phyloP scores from a whole-genome alignment of 2,113 vertebrate species.

The Amia ocellicauda region DNA sequence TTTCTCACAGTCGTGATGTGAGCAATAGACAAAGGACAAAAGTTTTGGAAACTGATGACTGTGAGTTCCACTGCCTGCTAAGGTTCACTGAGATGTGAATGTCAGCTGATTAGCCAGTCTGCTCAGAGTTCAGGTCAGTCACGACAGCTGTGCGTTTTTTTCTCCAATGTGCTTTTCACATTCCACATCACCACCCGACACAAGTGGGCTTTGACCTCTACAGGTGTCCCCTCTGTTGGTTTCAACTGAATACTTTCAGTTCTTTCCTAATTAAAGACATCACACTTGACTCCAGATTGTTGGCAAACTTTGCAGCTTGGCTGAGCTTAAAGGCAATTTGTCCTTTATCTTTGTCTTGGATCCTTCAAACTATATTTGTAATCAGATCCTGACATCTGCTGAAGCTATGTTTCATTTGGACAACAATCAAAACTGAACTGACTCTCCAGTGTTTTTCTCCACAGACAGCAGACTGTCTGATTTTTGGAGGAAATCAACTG shows the following conservation, averaged over 20 bases:
- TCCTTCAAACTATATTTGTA: conserved; percentile 4
- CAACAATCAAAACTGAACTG: too few species aligned
- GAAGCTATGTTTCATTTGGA: too few species aligned
- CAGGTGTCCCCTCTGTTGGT: neutral
- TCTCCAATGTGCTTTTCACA: neutral
- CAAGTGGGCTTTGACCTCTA: neutral
- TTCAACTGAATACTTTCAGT: neutral
- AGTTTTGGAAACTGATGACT: too few species aligned
- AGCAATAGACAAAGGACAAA: too few species aligned
- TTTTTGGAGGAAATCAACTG: too few species aligned
- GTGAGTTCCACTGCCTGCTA: too few species aligned
- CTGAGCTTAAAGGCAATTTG: neutral
- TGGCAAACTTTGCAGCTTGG: conserved; percentile 1
- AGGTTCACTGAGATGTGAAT: neutral
- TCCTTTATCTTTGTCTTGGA: too few species aligned
- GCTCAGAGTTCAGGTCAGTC: neutral
- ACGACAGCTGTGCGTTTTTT: neutral
- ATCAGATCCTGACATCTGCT: too few species aligned
- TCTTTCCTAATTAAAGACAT: conserved; percentile 4
- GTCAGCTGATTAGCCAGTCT: neutral
- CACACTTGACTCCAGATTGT: neutral
- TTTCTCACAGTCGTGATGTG: too few species aligned
- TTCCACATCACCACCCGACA: neutral
- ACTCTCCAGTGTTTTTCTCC: too few species aligned
- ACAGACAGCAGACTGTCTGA: too few species aligned